Percentiles rank a stretch among this genome's conserved stretches.
Evolutionary conservation across 2,113 vertebrate species (phyloP).

Genomic region (Urocynchramus pylzowi): DNA sequence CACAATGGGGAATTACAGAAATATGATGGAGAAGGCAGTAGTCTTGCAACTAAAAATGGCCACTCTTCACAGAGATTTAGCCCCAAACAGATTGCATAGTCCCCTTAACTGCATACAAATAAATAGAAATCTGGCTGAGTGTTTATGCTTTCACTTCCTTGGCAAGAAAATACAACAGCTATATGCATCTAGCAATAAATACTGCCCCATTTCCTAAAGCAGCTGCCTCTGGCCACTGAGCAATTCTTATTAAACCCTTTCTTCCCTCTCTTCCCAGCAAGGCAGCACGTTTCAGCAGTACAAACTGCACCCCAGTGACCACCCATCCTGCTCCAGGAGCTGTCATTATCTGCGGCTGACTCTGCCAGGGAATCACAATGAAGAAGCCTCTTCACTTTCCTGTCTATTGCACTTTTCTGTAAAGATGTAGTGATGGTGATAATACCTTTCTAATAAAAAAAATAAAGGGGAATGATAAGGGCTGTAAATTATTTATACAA

Average conservation of each 20-base stretch:
- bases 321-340: accelerated
- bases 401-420: neutral
- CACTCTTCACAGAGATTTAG: neutral
- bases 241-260: neutral
- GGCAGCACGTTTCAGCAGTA: neutral
- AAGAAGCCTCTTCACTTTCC: neutral
- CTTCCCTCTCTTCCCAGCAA: neutral
- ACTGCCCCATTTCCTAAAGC: neutral
- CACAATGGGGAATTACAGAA: neutral
- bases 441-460: neutral
- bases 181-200: neutral
- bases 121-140: neutral
- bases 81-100: neutral
- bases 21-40: neutral
- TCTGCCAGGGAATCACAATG: neutral
- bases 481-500: neutral
- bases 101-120: neutral
- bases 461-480: neutral
- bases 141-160: neutral
- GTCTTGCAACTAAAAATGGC: neutral
- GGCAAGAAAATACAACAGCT: neutral
- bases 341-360: neutral
- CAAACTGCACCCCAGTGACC: neutral
- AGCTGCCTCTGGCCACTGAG: neutral
- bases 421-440: neutral